Conservation (phyloP, 2,888 invertebrate genomes). For the Parnassius smintheus region DNA sequence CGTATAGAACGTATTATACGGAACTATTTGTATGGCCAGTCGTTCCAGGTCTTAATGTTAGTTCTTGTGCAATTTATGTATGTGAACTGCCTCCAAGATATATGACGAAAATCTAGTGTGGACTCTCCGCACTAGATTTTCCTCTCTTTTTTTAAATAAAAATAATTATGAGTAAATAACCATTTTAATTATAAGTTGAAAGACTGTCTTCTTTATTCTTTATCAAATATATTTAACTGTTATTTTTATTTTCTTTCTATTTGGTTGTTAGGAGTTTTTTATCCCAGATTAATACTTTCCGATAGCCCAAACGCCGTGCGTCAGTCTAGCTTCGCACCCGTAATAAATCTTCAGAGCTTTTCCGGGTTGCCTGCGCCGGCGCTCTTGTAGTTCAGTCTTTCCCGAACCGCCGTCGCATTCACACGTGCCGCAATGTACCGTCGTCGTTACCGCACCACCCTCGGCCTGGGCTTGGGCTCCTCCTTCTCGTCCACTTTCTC, state of each 20-base stretch:
- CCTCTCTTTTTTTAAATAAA: no score
- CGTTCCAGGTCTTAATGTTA: no score
- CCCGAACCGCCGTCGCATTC: conserved; percentile 49
- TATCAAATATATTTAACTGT: no score
- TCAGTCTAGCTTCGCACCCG: conserved; percentile 54
- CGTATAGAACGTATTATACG: no score
- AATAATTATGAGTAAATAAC: no score
- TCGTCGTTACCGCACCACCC: conserved; percentile 73
- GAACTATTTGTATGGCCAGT: no score
- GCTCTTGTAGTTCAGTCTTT: conserved; percentile 57
- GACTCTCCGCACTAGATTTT: no score
- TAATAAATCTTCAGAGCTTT: conserved; percentile 70
- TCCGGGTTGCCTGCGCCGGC: conserved; percentile 70
- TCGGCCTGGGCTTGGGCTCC: conserved; percentile 70
- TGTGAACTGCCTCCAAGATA: no score
- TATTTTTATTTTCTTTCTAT: background rate
- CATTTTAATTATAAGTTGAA: no score
- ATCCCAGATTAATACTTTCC: conserved; percentile 3
- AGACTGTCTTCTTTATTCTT: no score
- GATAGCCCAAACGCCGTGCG: conserved; percentile 33
- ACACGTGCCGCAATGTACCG: conserved; percentile 63
- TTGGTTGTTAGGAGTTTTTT: background rate
- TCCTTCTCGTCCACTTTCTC: conserved; percentile 71
- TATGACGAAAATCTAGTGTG: no score
- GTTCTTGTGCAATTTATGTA: no score